Evolutionary conservation across 2,113 vertebrate genomes (phyloP).

Genomic region (Psittacara wagleri): DNA sequence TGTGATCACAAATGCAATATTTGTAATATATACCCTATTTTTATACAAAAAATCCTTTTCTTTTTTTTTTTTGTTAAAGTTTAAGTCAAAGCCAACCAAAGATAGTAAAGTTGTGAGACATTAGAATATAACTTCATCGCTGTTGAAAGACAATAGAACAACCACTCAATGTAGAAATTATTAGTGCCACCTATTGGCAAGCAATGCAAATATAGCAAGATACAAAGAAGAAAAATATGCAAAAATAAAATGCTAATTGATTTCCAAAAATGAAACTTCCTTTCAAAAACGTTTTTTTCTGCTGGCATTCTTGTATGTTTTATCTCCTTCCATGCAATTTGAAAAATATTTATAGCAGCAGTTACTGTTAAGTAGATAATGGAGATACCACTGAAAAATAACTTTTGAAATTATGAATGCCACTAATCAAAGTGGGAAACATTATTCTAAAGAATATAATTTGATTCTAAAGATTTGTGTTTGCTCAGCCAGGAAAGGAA

Average conservation of each 20-base stretch:
- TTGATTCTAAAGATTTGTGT: not conserved
- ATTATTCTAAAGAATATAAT: not conserved
- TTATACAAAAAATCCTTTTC: not conserved
- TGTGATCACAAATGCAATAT: not conserved
- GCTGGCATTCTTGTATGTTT: not conserved
- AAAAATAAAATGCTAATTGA: not conserved
- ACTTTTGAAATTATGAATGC: not conserved
- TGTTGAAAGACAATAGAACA: not conserved
- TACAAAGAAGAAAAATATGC: not conserved
- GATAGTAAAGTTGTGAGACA: not conserved
- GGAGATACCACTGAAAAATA: not conserved
- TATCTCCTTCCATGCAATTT: not conserved
- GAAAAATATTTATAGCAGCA: conserved; percentile 13
- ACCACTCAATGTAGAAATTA: conserved; percentile 21
- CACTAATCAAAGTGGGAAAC: not conserved
- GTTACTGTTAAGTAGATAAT: not conserved
- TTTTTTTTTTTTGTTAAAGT: not conserved
- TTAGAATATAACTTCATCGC: not conserved
- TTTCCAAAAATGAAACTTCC: not conserved
- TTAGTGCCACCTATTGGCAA: conserved; percentile 63
- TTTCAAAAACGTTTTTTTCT: not conserved
- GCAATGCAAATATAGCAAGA: not conserved
- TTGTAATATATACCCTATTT: not conserved
- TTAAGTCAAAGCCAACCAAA: not conserved
- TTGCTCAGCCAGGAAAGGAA: not conserved